Conservation (phyloP, 2,113 vertebrate genomes). For the Vanacampus margaritifer region DNA sequence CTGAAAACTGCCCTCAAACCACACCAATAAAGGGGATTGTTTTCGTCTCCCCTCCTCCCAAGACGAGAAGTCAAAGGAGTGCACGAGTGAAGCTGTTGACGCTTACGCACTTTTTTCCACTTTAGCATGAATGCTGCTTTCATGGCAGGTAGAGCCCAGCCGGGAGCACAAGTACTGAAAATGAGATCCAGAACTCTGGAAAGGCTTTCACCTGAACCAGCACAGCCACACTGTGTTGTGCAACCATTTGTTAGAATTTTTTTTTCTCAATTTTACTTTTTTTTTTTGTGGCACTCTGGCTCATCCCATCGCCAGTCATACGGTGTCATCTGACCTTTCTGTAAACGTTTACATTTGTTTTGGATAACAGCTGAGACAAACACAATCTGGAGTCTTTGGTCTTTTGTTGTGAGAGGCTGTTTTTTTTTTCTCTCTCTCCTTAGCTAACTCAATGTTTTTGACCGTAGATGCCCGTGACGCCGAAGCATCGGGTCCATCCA, state of each 20-base stretch:
- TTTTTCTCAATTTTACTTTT: not conserved
- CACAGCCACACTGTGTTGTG: slow-evolving; percentile 5
- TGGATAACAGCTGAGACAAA: not conserved
- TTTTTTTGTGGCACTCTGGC: slow-evolving; percentile 25
- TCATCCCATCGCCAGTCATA: slow-evolving; percentile 19
- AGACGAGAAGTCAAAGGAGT: not conserved
- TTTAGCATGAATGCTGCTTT: slow-evolving; percentile 69
- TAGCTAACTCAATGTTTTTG: slow-evolving; percentile 22
- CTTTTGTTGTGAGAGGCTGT: not conserved
- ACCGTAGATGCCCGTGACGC: slow-evolving; percentile 76
- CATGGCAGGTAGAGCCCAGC: slow-evolving; percentile 68
- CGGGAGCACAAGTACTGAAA: slow-evolving; percentile 64
- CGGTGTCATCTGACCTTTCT: slow-evolving; percentile 16
- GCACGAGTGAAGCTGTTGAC: slow-evolving; percentile 56
- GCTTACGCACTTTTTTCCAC: slow-evolving; percentile 58
- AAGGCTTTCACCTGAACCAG: slow-evolving; percentile 60
- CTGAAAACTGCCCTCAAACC: slow-evolving; percentile 23
- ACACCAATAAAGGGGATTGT: slow-evolving; percentile 35
- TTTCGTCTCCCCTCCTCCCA: not conserved
- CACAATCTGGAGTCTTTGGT: not conserved
- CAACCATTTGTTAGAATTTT: not conserved
- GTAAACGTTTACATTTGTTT: slow-evolving; percentile 37
- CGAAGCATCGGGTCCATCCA: slow-evolving; percentile 55
- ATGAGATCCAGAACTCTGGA: slow-evolving; percentile 74
- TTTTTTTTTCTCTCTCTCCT: not conserved